Evolutionary conservation across 2,888 invertebrate genomes (phyloP).

Genomic region (Bellardia pandia): DNA sequence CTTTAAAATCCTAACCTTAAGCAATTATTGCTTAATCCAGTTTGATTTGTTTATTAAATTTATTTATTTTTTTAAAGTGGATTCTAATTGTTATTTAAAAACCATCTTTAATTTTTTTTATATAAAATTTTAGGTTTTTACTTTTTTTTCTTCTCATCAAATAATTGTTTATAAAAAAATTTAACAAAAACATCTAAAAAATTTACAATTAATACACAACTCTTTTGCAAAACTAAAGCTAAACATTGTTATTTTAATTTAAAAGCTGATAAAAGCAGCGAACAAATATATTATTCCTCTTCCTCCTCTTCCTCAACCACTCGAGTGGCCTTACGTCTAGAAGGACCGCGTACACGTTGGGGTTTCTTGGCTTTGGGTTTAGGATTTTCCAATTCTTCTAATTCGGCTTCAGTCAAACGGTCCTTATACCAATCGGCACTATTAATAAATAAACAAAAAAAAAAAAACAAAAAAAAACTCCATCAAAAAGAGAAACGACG

Average conservation of each 20-base stretch:
- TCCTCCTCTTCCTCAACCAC: conserved; percentile 53
- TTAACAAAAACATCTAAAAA: conserved; percentile 31
- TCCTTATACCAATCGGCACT: conserved; percentile 96
- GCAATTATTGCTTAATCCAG: too few species aligned
- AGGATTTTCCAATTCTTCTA: conserved; percentile 92
- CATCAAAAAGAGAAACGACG: not conserved
- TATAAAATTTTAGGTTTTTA: not conserved
- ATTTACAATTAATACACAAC: conserved; percentile 15
- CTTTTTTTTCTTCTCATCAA: conserved; percentile 12
- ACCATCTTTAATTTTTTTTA: not conserved
- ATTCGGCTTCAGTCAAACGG: conserved; percentile 91
- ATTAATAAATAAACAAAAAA: conserved; percentile 76
- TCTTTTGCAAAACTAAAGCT: conserved; percentile 56
- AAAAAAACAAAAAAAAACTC: conserved; percentile 42
- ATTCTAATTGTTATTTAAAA: too few species aligned
- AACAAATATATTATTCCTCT: conserved; percentile 29
- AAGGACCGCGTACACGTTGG: conserved; percentile 85
- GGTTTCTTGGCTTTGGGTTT: conserved; percentile 85
- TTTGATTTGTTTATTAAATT: too few species aligned
- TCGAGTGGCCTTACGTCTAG: conserved; percentile 79
- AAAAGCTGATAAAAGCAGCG: conserved; percentile 44
- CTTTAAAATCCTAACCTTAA: too few species aligned
- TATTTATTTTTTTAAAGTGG: too few species aligned
- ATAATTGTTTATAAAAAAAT: conserved; percentile 15
- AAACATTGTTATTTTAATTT: conserved; percentile 19